phyloP scores from a whole-genome alignment of 1,140 invertebrate species.

The Plodia interpunctella region DNA sequence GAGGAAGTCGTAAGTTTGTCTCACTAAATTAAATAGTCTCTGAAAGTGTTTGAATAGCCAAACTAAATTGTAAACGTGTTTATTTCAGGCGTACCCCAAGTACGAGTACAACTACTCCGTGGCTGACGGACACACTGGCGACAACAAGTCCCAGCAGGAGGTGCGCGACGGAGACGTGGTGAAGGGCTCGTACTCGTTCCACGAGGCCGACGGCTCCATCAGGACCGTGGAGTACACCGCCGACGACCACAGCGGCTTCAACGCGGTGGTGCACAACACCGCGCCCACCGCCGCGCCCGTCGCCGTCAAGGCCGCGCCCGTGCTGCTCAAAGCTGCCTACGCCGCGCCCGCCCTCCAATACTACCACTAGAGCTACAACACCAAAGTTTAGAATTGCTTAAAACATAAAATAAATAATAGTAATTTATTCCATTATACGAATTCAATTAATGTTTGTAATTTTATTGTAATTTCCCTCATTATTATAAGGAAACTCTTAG shows the following conservation, averaged over 20 bases:
- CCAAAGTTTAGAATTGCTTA: neutral
- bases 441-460: neutral
- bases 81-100: slow-evolving; percentile 51
- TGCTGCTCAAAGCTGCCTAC: slow-evolving; percentile 22
- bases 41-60: neutral
- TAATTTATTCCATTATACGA: slow-evolving; percentile 22
- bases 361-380: slow-evolving; percentile 27
- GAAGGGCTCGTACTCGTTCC: slow-evolving; percentile 77
- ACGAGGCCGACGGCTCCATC: slow-evolving; percentile 77
- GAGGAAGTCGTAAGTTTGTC: slow-evolving; percentile 45
- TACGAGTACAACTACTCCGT: slow-evolving; percentile 77
- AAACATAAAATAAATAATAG: neutral
- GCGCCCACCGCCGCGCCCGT: slow-evolving; percentile 57
- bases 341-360: slow-evolving; percentile 27
- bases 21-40: slow-evolving; percentile 1
- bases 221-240: slow-evolving; percentile 76
- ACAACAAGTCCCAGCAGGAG: slow-evolving; percentile 76
- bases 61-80: neutral
- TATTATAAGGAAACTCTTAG: too few species aligned
- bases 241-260: slow-evolving; percentile 77
- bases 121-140: slow-evolving; percentile 71
- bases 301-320: slow-evolving; percentile 28
- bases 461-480: neutral
- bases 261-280: slow-evolving; percentile 78
- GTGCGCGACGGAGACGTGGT: slow-evolving; percentile 73